Evolutionary conservation across 2,888 invertebrate species (phyloP).

Genomic region (Athrips mouffetella): DNA sequence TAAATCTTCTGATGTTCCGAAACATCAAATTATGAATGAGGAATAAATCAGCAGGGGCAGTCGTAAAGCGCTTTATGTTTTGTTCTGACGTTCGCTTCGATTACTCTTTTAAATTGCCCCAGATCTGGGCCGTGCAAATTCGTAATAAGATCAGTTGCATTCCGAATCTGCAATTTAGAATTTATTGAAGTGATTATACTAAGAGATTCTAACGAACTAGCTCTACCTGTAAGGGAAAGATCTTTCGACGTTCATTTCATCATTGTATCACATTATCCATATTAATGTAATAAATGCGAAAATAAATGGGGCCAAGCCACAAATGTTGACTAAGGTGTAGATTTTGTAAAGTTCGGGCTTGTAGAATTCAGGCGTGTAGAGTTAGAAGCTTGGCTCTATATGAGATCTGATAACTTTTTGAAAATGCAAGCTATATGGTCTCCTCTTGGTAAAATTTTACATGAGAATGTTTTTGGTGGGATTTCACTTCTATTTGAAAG

Average conservation of each 20-base stretch:
- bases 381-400: no score
- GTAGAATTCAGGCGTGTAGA: no score
- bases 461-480: no score
- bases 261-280: no score
- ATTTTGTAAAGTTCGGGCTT: no score
- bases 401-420: no score
- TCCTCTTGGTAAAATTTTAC: no score
- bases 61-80: constrained; percentile 76
- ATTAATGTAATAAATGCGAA: no score
- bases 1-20: constrained; percentile 73
- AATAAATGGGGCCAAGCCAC: no score
- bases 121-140: constrained; percentile 62
- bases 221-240: neutral
- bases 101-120: constrained; percentile 66
- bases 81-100: constrained; percentile 65
- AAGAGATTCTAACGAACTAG: neutral
- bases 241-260: no score
- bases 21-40: constrained; percentile 77
- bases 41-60: constrained; percentile 72
- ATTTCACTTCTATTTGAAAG: no score
- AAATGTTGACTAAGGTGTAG: neutral
- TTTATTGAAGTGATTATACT: neutral
- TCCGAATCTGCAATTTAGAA: constrained; percentile 3
- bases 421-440: no score
- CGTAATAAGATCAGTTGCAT: constrained; percentile 37